Evolutionary conservation across 2,113 vertebrate genomes (phyloP), one percentile per base, ranked within the genome.

Genomic region (Poecilia latipinna): DNA sequence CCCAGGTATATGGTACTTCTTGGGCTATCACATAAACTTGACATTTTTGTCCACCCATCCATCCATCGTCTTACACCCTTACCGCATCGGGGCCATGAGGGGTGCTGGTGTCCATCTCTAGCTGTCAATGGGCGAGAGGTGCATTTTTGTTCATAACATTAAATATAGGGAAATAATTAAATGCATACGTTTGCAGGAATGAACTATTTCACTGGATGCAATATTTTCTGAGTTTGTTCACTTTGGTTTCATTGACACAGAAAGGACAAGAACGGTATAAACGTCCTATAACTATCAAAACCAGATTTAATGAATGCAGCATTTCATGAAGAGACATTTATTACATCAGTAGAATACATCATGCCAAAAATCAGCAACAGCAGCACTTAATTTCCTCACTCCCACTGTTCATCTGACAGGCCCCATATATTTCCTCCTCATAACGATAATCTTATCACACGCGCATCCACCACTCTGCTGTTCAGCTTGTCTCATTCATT

Each of bases 311-410:
- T 70, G 89, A 93, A 92, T 93, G 92, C 91, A 93, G 91, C 89
- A 93, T 93, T 95, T 97, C 95, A 96, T 83, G 93, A 96, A 97
- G 95, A 97, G 94, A 96, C 94, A 96, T 99, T 97, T 98, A 98
- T 98, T 98, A 90, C 95, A 97, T 96, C 96, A 97, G 96, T 95
- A 94, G 94, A 96, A 95, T 96, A 96, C 96, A 98, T 89, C 95
- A 96, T 97, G 96, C 95, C 95, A 95, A 96, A 96, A 95, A 93
- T 74, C 81, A 86, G 79, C 84, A 90, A 87, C 96, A 98, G 96
- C 97, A 98, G 96, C 95, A 96, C 86, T 96, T 95, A 89, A 86
- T 83, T 83, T 89, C 78, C 84, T 87, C 74, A 37, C 75, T 80
- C 77, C 74, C 89, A 94, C 93, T 93, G 92, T 63, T 65, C 71